A percentile compares a stretch with the other conserved stretches of the same genome.
Conservation (phyloP, 2,113 vertebrate species). For the Mus pahari region DNA sequence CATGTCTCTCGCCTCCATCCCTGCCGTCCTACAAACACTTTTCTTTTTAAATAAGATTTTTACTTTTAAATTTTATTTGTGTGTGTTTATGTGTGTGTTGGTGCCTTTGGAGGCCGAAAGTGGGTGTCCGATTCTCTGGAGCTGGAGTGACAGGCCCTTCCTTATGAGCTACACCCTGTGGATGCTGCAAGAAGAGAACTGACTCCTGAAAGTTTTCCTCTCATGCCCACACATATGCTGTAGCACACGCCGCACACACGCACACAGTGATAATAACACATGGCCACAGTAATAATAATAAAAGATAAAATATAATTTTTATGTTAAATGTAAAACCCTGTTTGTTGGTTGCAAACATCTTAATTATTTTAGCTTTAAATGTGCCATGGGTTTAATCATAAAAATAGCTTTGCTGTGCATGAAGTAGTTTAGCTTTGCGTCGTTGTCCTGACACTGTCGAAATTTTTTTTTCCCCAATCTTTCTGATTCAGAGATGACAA, state of each 20-base stretch:
- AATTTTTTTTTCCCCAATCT: slow-evolving; percentile 52
- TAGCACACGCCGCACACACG: background rate
- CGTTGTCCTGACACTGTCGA: background rate
- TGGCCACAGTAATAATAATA: background rate
- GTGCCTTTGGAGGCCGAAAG: background rate
- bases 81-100: background rate
- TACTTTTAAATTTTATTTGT: background rate
- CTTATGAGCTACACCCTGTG: background rate
- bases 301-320: background rate
- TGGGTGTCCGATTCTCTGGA: background rate
- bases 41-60: background rate
- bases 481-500: slow-evolving; percentile 79
- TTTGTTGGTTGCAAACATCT: background rate
- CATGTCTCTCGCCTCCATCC: background rate
- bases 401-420: background rate
- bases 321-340: background rate
- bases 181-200: background rate
- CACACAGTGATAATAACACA: background rate
- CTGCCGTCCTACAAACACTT: background rate
- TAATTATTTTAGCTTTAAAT: slow-evolving; percentile 24
- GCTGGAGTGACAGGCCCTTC: background rate
- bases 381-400: slow-evolving; percentile 9
- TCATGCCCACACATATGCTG: background rate
- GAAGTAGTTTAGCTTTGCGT: background rate
- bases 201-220: background rate